Evolutionary conservation across 2,888 invertebrate genomes (phyloP).

Genomic region (Rotaria macrura): DNA sequence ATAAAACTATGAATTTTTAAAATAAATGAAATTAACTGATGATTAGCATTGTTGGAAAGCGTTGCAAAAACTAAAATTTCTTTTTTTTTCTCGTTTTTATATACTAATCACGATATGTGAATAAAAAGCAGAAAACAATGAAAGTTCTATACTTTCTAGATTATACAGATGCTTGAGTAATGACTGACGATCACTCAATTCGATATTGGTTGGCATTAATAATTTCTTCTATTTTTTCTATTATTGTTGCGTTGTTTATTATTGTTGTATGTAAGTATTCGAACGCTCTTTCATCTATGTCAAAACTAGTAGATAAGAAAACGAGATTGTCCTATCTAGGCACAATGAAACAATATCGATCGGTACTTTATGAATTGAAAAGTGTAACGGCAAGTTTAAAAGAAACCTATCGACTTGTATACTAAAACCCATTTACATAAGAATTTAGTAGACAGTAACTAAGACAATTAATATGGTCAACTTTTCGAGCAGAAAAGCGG

Average conservation of each 20-base stretch:
- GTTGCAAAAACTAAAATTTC: background rate
- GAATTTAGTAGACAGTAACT: too few species aligned
- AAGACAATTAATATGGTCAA: too few species aligned
- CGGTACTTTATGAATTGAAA: too few species aligned
- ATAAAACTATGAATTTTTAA: conserved; percentile 26
- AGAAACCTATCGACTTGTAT: too few species aligned
- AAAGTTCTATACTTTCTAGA: background rate
- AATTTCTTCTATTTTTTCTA: background rate
- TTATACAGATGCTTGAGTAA: background rate
- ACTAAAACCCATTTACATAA: too few species aligned
- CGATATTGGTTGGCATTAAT: conserved; percentile 18
- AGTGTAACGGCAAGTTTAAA: too few species aligned
- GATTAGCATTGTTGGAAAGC: background rate
- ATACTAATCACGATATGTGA: background rate
- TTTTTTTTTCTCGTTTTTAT: background rate
- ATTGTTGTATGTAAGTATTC: background rate
- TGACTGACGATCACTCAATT: background rate
- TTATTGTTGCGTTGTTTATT: background rate
- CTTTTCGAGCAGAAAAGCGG: too few species aligned
- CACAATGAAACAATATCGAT: too few species aligned
- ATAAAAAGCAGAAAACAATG: background rate
- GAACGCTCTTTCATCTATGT: too few species aligned
- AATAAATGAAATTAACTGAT: background rate
- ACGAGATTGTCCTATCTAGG: too few species aligned
- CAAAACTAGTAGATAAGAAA: too few species aligned